Conservation (phyloP, 2,888 invertebrate genomes). For the Seira ritae region DNA sequence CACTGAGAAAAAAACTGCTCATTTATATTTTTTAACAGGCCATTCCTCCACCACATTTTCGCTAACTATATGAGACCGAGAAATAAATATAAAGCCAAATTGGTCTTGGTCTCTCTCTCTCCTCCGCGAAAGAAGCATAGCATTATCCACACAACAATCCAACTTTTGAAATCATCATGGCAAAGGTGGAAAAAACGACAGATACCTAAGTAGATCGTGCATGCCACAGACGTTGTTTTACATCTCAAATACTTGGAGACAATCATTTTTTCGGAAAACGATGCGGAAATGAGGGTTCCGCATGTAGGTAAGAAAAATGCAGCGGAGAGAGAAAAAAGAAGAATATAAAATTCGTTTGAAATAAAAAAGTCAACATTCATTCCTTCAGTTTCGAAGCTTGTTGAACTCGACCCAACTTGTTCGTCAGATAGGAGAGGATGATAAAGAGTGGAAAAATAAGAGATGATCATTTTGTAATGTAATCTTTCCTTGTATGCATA, state of each 20-base stretch:
- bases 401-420: conserved; percentile 59
- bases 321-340: neutral
- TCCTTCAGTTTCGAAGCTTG: conserved; percentile 8
- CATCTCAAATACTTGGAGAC: conserved; percentile 46
- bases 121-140: neutral
- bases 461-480: neutral
- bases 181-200: neutral
- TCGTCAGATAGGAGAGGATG: neutral
- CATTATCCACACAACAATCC: neutral
- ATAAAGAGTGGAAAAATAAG: conserved; percentile 10
- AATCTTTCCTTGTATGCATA: too few relatives aligned
- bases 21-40: conserved; percentile 16
- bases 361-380: neutral
- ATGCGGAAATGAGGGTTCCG: conserved; percentile 51
- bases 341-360: too few relatives aligned
- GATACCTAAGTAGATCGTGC: conserved; percentile 11
- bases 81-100: conserved; percentile 6
- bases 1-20: conserved; percentile 6
- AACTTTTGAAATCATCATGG: too few relatives aligned
- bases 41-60: conserved; percentile 16
- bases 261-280: conserved; percentile 45
- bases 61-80: neutral
- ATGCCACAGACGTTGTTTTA: conserved; percentile 17
- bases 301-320: conserved; percentile 43
- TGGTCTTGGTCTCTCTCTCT: neutral